Conservation (phyloP, 2,888 invertebrate species). For the Harpalus rubripes region DNA sequence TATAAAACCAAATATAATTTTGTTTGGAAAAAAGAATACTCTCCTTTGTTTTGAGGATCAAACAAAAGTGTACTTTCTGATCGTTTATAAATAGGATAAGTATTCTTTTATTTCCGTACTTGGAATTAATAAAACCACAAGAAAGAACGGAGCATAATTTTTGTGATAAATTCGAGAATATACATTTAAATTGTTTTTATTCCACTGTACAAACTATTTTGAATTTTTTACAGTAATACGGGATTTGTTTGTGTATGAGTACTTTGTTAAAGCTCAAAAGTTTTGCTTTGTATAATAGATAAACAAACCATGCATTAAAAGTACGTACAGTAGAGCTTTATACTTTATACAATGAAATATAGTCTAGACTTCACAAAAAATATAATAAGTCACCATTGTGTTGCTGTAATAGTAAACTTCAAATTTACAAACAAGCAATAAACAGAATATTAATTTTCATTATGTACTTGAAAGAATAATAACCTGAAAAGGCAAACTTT, state of each 20-base stretch:
- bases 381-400: conserved; percentile 13
- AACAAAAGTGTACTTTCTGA: conserved; percentile 37
- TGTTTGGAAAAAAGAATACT: conserved; percentile 28
- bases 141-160: neutral
- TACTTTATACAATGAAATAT: conserved; percentile 13
- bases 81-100: conserved; percentile 29
- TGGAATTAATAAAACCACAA: neutral
- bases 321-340: conserved; percentile 25
- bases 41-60: conserved; percentile 28
- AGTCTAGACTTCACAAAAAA: conserved; percentile 22
- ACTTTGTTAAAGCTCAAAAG: conserved; percentile 41
- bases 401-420: neutral
- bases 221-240: conserved; percentile 26
- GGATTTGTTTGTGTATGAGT: conserved; percentile 36
- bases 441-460: neutral
- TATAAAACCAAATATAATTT: neutral
- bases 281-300: conserved; percentile 41
- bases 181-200: conserved; percentile 24
- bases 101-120: neutral
- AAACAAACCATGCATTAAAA: conserved; percentile 48
- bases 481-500: neutral
- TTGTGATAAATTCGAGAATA: neutral
- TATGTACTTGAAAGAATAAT: neutral
- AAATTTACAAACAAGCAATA: conserved; percentile 21
- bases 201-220: conserved; percentile 20